Percentiles rank a stretch among this genome's conserved stretches.
Conservation (phyloP, 2,797 vertebrate genomes). For the Choloepus didactylus region DNA sequence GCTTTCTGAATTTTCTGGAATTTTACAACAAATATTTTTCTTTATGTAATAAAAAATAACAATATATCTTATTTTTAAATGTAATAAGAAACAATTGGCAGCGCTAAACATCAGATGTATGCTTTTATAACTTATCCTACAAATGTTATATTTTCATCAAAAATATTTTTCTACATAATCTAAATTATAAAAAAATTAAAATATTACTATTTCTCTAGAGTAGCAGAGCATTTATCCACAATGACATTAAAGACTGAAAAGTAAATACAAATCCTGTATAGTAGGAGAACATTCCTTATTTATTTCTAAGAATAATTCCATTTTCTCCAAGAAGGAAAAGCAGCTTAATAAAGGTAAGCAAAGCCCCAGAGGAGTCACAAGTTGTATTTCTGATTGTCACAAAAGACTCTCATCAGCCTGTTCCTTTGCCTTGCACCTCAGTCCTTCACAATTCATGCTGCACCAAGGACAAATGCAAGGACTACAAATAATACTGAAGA, state of each 20-base stretch:
- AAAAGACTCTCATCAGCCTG: background rate
- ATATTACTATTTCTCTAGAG: background rate
- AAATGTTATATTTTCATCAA: conserved; percentile 47
- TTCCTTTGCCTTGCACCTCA: background rate
- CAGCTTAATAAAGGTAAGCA: background rate
- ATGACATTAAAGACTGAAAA: background rate
- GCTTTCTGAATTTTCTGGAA: conserved; percentile 7
- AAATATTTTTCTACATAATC: background rate
- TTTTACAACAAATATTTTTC: conserved; percentile 25
- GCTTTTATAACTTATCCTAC: background rate
- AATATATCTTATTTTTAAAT: background rate
- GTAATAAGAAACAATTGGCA: background rate
- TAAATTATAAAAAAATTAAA: conserved; percentile 24
- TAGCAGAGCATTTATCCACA: background rate
- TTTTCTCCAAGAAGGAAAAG: background rate
- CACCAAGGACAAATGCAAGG: background rate
- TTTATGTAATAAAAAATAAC: background rate
- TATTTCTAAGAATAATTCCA: background rate
- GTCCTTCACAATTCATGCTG: background rate
- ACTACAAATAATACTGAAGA: background rate
- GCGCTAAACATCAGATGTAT: background rate
- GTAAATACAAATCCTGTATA: background rate
- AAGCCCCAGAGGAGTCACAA: background rate
- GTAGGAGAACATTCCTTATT: background rate
- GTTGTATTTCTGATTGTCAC: background rate